Evolutionary conservation across 2,113 vertebrate species (phyloP).

Genomic region (Mastomys coucha): DNA sequence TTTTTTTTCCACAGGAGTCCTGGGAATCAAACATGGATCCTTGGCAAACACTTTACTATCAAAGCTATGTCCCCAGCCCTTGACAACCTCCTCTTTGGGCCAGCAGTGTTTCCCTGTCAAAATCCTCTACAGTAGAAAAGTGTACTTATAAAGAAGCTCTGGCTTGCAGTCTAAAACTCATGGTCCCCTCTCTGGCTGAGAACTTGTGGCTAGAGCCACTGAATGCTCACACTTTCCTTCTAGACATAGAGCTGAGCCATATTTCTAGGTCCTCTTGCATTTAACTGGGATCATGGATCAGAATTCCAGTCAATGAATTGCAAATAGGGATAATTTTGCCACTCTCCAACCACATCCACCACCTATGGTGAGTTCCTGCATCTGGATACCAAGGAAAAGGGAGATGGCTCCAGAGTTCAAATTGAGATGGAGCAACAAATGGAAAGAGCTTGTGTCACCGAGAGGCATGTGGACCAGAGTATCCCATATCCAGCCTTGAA

Average conservation of each 20-base stretch:
- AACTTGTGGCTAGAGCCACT: background rate
- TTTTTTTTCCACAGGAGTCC: background rate
- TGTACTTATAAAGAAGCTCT: background rate
- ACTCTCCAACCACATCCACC: rapidly evolving
- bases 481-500: background rate
- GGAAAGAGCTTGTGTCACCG: background rate
- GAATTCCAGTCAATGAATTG: background rate
- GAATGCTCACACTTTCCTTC: background rate
- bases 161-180: background rate
- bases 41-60: background rate
- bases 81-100: background rate
- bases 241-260: background rate
- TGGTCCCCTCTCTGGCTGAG: background rate
- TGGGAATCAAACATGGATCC: background rate
- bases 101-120: background rate
- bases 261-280: background rate
- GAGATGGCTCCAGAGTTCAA: background rate
- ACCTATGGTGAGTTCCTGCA: rapidly evolving
- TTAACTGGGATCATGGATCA: background rate
- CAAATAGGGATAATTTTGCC: background rate
- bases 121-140: background rate
- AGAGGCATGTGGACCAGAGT: background rate
- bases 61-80: background rate
- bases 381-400: background rate
- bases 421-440: background rate